These are phyloP conservation scores for Cephus pulcher DNA, from an alignment of 2,888 invertebrate species.

Conservation along the genomic window DNA sequence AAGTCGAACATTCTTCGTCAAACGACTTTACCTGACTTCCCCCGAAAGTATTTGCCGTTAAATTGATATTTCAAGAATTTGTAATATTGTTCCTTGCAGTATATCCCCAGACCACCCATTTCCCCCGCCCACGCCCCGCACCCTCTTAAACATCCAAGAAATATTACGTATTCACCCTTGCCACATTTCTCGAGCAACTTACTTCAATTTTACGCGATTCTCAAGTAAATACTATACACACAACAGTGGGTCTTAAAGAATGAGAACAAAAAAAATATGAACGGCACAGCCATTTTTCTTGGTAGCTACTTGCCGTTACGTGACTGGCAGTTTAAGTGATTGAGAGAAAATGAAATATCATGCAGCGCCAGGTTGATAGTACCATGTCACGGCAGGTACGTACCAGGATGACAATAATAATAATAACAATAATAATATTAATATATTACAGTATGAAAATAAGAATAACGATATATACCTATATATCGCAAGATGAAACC, in stretches of 20 bases:
- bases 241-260: background rate
- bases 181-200: background rate
- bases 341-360: background rate
- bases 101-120: background rate
- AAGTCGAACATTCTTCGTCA: background rate
- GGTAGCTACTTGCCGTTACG: background rate
- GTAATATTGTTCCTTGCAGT: background rate
- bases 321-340: background rate
- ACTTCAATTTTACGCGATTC: background rate
- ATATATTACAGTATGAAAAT: background rate
- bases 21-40: background rate
- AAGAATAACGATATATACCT: background rate
- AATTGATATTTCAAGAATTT: background rate
- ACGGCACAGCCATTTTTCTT: background rate
- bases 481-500: background rate
- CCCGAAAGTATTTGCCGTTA: background rate
- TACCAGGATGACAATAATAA: background rate
- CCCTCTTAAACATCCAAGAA: background rate
- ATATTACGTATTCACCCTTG: background rate
- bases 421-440: background rate
- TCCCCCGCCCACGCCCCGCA: background rate
- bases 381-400: background rate
- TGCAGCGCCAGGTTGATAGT: background rate
- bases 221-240: background rate
- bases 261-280: background rate